Base-by-base conservation (phyloP, 2,113 vertebrate genomes). In the Corythaeola cristata region DNA sequence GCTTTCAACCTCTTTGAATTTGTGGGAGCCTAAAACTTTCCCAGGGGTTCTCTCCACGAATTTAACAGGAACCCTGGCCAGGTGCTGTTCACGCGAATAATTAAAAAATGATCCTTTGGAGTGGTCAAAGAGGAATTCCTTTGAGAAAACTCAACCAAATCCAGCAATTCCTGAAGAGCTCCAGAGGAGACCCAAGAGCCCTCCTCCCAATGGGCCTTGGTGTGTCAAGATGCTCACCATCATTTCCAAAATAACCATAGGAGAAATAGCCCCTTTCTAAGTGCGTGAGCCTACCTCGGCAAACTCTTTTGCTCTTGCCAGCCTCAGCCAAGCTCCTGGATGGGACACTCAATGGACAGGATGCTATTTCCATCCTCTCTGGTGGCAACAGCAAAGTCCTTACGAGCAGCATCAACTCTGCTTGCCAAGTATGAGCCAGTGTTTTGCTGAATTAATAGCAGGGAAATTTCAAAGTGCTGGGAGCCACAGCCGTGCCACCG, bases 301-400 rank as follows among this genome's bases (percentile, higher is more conserved):
- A 68, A 71, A 30, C 3, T 10, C 23, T 30, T 93, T 63, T 74
- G 32, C 18, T 80, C n/a, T 63, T 78, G 28, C 37, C 62, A 63
- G 7, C 27, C 12, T 2, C 11, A 26, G 35, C 14, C 67, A 41
- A 8, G n/a, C 11, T 66, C 69, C 47, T 2, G 2, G 17, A 58
- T 21, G 30, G 23, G 21, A 37, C 35, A 7, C 0, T 0, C n/a
- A 17, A 6, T 0, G 0, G 44, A 30, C 30, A 77, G 63, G 35
- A 41, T 58, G n/a, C n/a, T 84, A 39, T 28, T 81, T 78, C 15
- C 35, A 27, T n/a, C 68, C 47, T 39, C 3, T n/a, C 56, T 45
- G 33, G 78, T 44, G 28, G 47, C 60, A 93, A 64, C 24, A 55
- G 53, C 77, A 20, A 84, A 33, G 35, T 68, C 47, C 60, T 85